Conservation (phyloP, 2,797 vertebrate species). For the Natrix natrix region DNA sequence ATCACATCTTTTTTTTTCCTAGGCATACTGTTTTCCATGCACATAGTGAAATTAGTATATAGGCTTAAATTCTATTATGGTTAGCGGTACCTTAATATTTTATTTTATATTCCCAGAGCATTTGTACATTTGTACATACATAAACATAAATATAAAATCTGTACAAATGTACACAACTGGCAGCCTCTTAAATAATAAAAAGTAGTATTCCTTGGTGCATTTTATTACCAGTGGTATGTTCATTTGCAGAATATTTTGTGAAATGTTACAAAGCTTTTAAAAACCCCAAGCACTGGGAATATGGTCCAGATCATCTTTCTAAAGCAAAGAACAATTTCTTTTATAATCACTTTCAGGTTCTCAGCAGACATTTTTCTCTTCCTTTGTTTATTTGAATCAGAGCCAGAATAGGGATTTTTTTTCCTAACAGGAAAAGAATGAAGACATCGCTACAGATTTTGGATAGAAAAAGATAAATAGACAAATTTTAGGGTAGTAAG, state of each 20-base stretch:
- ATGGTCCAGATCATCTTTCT: not conserved
- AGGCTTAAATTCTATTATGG: constrained; percentile 27
- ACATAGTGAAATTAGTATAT: constrained; percentile 34
- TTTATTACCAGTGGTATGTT: constrained; percentile 16
- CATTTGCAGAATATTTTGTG: constrained; percentile 33
- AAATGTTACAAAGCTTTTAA: constrained; percentile 33
- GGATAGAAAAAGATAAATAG: not conserved
- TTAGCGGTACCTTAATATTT: not conserved
- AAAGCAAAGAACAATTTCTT: not conserved
- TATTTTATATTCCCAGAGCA: constrained; percentile 29
- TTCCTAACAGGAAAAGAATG: not conserved
- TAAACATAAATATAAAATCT: constrained; percentile 23
- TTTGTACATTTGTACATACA: not conserved
- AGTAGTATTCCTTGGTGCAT: not conserved
- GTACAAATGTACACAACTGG: constrained; percentile 30
- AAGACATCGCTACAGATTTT: not conserved
- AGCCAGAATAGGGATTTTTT: not conserved
- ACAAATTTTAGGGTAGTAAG: not conserved
- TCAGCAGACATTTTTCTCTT: not conserved
- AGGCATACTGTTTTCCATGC: constrained; percentile 14
- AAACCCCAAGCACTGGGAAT: constrained; percentile 17
- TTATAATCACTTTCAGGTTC: not conserved
- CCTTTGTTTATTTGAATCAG: constrained; percentile 1
- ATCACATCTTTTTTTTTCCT: constrained; percentile 25
- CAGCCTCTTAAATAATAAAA: constrained; percentile 2